phyloP scores from a whole-genome alignment of 1,140 invertebrate genomes.

The Drosophila mayri region DNA sequence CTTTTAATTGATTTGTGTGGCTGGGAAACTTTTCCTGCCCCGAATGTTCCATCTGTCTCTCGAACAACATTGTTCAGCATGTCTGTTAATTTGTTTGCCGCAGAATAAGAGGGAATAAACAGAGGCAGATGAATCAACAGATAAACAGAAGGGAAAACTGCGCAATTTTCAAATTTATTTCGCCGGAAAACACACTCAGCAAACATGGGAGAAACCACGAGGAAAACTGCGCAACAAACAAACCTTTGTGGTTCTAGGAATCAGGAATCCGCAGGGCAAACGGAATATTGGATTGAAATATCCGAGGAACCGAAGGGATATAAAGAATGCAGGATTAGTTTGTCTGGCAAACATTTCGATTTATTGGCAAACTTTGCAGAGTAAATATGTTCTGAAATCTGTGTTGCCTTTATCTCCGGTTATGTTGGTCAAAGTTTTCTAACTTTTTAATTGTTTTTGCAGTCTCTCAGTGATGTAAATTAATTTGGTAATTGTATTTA shows the following conservation, averaged over 20 bases:
- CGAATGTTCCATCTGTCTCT: background rate
- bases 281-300: conserved; percentile 40
- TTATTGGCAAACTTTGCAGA: conserved; percentile 45
- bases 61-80: conserved; percentile 32
- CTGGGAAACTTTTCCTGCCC: conserved; percentile 32
- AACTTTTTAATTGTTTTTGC: conserved; percentile 55
- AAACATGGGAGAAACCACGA: conserved; percentile 28
- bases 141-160: conserved; percentile 37
- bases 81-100: conserved; percentile 51
- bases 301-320: conserved; percentile 1
- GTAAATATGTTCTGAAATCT: background rate
- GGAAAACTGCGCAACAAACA: conserved; percentile 37
- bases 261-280: conserved; percentile 30
- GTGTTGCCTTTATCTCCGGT: conserved; percentile 1
- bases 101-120: conserved; percentile 7
- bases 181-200: conserved; percentile 16
- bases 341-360: conserved; percentile 34
- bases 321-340: conserved; percentile 24
- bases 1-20: conserved; percentile 66
- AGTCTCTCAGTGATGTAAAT: conserved; percentile 29
- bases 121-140: conserved; percentile 27
- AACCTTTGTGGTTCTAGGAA: conserved; percentile 36
- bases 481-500: conserved; percentile 55
- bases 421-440: conserved; percentile 8
- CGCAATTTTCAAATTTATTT: conserved; percentile 38